These are phyloP conservation scores for Abrostola triplasia DNA, from an alignment of 2,888 invertebrate species.

Conservation along the genomic window DNA sequence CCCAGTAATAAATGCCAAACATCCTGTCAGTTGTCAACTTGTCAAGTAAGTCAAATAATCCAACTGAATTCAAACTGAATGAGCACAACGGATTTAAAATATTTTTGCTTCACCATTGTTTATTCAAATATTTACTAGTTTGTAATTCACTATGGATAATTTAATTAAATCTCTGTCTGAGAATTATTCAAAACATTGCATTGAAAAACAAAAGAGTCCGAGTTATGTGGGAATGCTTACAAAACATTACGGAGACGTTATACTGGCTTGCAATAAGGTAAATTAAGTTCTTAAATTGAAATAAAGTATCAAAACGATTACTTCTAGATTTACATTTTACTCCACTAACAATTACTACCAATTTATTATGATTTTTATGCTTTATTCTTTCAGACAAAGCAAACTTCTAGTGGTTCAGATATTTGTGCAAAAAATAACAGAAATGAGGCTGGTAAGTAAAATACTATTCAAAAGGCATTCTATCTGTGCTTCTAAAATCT, in stretches of 20 bases:
- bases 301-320: too few species aligned
- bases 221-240: slow-evolving; percentile 81
- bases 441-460: slow-evolving; percentile 69
- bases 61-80: slow-evolving; percentile 26
- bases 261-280: slow-evolving; percentile 76
- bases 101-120: background rate
- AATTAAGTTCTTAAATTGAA: background rate
- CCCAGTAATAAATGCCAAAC: too few species aligned
- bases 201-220: slow-evolving; percentile 76
- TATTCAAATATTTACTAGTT: background rate
- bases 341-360: too few species aligned
- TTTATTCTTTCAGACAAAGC: slow-evolving; percentile 67
- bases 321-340: too few species aligned
- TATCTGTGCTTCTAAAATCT: too few species aligned
- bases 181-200: slow-evolving; percentile 67
- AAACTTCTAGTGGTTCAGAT: slow-evolving; percentile 44
- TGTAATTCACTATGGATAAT: slow-evolving; percentile 62
- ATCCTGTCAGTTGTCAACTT: too few species aligned
- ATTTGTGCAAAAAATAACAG: slow-evolving; percentile 50
- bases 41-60: background rate
- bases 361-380: background rate
- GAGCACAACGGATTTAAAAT: slow-evolving; percentile 26
- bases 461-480: too few species aligned
- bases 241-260: slow-evolving; percentile 70
- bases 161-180: slow-evolving; percentile 68